Percentiles rank a stretch among this genome's conserved stretches.
Conservation (phyloP, 2,113 vertebrate genomes). For the Gorsachius goisagi region DNA sequence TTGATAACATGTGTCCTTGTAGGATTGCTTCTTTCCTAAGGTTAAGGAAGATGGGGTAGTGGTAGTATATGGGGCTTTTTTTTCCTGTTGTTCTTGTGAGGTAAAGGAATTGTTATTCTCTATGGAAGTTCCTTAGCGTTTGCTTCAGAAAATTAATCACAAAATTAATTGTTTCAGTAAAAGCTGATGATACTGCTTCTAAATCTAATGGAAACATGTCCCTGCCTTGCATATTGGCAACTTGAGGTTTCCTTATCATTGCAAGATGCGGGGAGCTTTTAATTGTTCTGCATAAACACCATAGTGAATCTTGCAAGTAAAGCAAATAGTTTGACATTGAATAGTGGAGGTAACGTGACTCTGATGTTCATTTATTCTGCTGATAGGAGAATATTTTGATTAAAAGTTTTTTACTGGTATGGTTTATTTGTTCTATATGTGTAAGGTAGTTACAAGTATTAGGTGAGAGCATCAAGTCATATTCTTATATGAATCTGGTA, state of each 20-base stretch:
- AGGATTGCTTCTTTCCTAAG: neutral
- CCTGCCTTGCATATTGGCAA: neutral
- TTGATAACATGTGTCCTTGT: neutral
- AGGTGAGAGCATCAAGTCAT: neutral
- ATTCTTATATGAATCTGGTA: neutral
- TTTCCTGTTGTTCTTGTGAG: neutral
- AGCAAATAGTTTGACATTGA: neutral
- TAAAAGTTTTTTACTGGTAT: neutral
- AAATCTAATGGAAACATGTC: neutral
- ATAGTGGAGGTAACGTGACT: neutral
- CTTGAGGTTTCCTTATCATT: neutral
- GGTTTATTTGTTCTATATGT: neutral
- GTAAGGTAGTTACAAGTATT: neutral
- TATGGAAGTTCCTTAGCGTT: neutral
- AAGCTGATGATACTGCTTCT: neutral
- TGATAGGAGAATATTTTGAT: neutral
- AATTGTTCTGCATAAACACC: neutral
- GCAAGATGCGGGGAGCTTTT: neutral
- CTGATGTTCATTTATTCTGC: neutral
- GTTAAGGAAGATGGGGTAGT: neutral
- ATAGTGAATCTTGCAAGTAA: neutral
- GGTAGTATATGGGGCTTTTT: neutral
- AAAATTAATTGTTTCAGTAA: neutral
- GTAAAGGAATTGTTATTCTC: neutral
- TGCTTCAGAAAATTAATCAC: neutral